phyloP scores from a whole-genome alignment of 2,888 invertebrate genomes.

The Pinctada fucata region DNA sequence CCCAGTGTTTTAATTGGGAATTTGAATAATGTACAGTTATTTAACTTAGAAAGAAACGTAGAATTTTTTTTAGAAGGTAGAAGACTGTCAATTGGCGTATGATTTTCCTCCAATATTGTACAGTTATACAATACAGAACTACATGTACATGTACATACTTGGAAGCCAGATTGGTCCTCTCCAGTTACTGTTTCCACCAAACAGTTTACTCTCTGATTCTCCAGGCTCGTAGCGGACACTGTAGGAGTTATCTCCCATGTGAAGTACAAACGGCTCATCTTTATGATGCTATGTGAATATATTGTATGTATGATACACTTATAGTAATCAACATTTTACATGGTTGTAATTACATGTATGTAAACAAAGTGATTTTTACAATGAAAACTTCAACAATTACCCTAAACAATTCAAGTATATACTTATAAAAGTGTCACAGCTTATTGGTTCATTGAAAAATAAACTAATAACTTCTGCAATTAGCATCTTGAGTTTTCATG shows the following conservation, averaged over 20 bases:
- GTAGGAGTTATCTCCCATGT: constrained; percentile 55
- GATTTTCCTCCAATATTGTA: too few species aligned
- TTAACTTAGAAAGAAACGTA: too few species aligned
- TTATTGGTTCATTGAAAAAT: too few species aligned
- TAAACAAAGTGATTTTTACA: background rate
- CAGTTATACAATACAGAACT: too few species aligned
- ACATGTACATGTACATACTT: constrained; percentile 55
- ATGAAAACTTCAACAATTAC: background rate
- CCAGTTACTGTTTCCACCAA: constrained; percentile 78
- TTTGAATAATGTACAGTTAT: too few species aligned
- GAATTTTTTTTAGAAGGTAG: too few species aligned
- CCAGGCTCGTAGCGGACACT: constrained; percentile 72
- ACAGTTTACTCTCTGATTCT: constrained; percentile 73
- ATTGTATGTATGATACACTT: background rate
- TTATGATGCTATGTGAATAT: constrained; percentile 58
- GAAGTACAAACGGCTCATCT: constrained; percentile 66
- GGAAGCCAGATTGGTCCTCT: constrained; percentile 77
- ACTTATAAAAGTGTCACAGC: too few species aligned
- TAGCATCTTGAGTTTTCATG: too few species aligned
- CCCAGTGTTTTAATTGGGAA: too few species aligned
- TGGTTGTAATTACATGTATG: background rate
- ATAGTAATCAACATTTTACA: background rate
- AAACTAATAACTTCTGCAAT: too few species aligned
- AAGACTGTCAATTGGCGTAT: too few species aligned
- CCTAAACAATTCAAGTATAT: too few species aligned